A percentile compares a stretch with the other conserved stretches of the same genome.
phyloP scores from a whole-genome alignment of 2,797 vertebrate species.

The Hypotaenidia okinawae region DNA sequence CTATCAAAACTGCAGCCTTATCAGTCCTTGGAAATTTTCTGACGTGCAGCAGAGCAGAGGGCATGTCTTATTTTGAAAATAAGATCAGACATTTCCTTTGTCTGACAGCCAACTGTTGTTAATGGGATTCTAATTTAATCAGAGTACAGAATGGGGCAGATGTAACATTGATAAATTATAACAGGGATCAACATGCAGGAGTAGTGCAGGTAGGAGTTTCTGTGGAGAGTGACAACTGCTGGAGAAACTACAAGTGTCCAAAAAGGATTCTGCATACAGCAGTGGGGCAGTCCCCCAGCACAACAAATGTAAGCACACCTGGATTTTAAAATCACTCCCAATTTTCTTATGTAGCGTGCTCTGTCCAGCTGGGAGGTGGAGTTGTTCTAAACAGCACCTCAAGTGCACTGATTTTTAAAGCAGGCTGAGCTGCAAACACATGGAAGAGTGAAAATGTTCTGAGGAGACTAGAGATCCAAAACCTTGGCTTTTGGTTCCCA shows the following conservation, averaged over 20 bases:
- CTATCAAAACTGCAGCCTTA: constrained; percentile 22
- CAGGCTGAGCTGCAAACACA: background rate
- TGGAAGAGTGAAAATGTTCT: background rate
- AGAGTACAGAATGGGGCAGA: constrained; percentile 32
- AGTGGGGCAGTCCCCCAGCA: background rate
- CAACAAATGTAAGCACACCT: background rate
- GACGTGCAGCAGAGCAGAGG: background rate
- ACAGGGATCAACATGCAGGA: constrained; percentile 11
- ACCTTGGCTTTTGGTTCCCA: background rate
- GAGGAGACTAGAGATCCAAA: background rate
- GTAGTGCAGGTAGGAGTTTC: background rate
- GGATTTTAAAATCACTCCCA: background rate
- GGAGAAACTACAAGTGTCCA: background rate
- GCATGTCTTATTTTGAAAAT: constrained; percentile 14
- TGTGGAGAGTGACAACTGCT: background rate
- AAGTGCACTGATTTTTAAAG: background rate
- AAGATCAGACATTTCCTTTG: constrained; percentile 48
- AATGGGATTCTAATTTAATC: constrained; percentile 63
- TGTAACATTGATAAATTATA: constrained; percentile 34
- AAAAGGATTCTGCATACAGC: background rate
- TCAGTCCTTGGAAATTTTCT: background rate
- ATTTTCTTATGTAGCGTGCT: background rate
- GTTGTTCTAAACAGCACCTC: background rate
- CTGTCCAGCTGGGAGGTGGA: background rate
- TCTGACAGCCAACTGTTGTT: constrained; percentile 39